Evolutionary conservation across 2,113 vertebrate genomes (phyloP), one percentile per base, ranked within the genome.

Genomic region (Notarius lentiginosus): DNA sequence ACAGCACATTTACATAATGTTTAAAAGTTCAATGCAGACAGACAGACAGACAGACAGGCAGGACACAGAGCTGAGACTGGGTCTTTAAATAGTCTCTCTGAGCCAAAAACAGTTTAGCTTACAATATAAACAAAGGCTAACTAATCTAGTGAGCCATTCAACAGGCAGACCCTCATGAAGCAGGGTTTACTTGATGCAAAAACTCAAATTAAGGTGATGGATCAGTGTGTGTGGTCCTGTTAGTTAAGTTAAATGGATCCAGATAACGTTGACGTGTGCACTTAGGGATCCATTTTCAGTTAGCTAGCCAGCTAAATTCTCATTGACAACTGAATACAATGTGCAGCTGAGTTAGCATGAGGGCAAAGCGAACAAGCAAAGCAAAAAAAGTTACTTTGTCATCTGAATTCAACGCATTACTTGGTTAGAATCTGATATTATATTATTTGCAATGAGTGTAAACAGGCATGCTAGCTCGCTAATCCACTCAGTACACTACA

Each of bases 201-300:
- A 41, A 41, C 3, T 41, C 41, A 41, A 41, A 41, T 41, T 41
- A 41, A 41, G 41, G 41, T 41, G 10, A 1, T 49, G 20, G 72
- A 47, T 49, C 41, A 5, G 55, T 58, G 77, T 20, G 15, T 80
- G 4, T 1, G 6, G 27, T 80, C n/a, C 53, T 4, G 77, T 34
- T 58, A 58, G 77, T 79, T 58, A n/a, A 86, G 65, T 82, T 66
- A 68, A 56, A 76, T 30, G 72, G 53, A n/a, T 11, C 70, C 89
- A 82, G 85, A 86, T 88, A 84, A 85, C 72, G 89, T 88, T 85
- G 89, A 90, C 89, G 89, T 90, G 89, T 88, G 87, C 89, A 86
- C 3, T 86, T 76, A 30, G 14, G 34, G 72, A 65, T 61, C 24
- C 12, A 24, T 85, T 58, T 49, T 66, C 56, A 24, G 18, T 53